These are phyloP conservation scores for Pavo muticus DNA, from an alignment of 2,113 vertebrate genomes.

Conservation along the genomic window DNA sequence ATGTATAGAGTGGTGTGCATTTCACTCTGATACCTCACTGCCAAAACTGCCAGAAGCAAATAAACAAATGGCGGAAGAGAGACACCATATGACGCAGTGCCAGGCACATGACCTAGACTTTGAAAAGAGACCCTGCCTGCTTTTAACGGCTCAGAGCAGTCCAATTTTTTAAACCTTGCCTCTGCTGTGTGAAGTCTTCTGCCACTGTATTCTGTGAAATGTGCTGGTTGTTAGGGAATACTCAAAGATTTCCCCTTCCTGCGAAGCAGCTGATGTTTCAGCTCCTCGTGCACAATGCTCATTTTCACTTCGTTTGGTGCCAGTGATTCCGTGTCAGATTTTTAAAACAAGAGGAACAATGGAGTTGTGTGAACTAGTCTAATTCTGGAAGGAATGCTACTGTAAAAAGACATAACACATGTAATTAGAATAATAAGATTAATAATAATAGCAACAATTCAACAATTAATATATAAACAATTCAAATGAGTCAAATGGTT, in stretches of 20 bases:
- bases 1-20: constrained; percentile 80
- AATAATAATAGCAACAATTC: constrained; percentile 45
- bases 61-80: constrained; percentile 76
- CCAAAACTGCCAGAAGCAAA: constrained; percentile 80
- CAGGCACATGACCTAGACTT: constrained; percentile 57
- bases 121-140: constrained; percentile 39
- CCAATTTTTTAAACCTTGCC: not conserved
- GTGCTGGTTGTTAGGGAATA: not conserved
- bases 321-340: constrained; percentile 29
- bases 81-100: constrained; percentile 32
- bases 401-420: constrained; percentile 40
- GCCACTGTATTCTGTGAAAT: not conserved
- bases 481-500: constrained; percentile 38
- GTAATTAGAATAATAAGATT: constrained; percentile 55
- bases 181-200: not conserved
- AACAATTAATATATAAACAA: constrained; percentile 42
- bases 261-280: not conserved
- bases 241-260: not conserved
- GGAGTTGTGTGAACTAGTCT: constrained; percentile 7
- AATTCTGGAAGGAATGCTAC: constrained; percentile 31
- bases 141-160: constrained; percentile 9
- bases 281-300: not conserved
- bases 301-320: not conserved
- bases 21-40: constrained; percentile 75
- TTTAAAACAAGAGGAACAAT: constrained; percentile 39